Evolutionary conservation across 2,113 vertebrate genomes (phyloP).

Genomic region (Zapus hudsonius): DNA sequence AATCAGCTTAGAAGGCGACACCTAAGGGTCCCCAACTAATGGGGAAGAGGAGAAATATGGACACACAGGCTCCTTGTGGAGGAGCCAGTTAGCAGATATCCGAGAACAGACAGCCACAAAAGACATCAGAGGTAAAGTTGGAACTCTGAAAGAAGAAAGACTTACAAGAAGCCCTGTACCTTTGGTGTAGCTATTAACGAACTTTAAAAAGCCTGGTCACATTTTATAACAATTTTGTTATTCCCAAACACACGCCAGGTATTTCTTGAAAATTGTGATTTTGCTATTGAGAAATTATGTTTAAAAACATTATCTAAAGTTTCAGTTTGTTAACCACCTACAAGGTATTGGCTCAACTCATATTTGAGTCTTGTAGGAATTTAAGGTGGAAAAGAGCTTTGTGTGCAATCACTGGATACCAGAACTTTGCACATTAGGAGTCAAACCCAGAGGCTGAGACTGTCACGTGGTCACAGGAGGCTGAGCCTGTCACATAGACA

Average conservation of each 20-base stretch:
- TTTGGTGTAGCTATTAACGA: slow-evolving; percentile 15
- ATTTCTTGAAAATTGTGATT: background rate
- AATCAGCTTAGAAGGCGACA: background rate
- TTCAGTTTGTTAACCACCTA: background rate
- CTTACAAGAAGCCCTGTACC: background rate
- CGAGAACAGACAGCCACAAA: background rate
- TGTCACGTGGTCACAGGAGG: background rate
- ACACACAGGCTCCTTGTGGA: background rate
- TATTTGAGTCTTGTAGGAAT: background rate
- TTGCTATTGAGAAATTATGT: background rate
- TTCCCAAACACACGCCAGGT: background rate
- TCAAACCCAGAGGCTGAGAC: background rate
- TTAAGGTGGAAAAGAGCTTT: background rate
- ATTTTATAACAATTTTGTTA: background rate
- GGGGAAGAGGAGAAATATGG: background rate
- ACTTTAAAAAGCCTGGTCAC: background rate
- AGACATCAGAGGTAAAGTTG: background rate
- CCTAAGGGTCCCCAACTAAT: background rate
- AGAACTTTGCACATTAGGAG: background rate
- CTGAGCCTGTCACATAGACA: background rate
- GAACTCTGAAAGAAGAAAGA: background rate
- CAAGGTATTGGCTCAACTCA: background rate
- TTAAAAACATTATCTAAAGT: background rate
- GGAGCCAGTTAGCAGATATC: background rate
- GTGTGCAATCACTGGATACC: background rate